Evolutionary conservation across 2,113 vertebrate species (phyloP).

Genomic region (Catharus minimus): DNA sequence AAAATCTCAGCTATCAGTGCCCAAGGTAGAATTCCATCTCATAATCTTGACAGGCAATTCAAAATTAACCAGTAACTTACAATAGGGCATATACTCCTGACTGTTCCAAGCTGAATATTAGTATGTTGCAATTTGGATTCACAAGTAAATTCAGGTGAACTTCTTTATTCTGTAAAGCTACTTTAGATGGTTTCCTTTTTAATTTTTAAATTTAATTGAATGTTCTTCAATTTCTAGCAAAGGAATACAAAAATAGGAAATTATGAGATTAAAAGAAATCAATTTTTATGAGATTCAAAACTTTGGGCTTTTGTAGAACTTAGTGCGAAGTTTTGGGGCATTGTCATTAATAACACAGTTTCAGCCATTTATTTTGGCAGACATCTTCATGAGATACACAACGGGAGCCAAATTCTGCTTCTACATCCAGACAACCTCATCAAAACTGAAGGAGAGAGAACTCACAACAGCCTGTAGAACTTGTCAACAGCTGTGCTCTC

Average conservation of each 20-base stretch:
- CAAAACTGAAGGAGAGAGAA: neutral
- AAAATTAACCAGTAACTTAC: neutral
- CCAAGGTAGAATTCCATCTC: constrained; percentile 4
- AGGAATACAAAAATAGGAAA: neutral
- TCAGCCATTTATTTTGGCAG: neutral
- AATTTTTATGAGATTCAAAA: neutral
- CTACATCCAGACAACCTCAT: neutral
- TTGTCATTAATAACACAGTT: neutral
- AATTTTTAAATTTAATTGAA: neutral
- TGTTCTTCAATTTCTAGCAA: neutral
- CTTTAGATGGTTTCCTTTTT: neutral
- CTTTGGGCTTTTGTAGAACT: neutral
- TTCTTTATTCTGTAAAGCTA: neutral
- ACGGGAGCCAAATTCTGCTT: neutral
- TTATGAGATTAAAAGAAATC: neutral
- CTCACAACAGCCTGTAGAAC: neutral
- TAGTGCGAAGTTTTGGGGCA: fast-evolving
- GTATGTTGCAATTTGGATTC: neutral
- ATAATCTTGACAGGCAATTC: neutral
- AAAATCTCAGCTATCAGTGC: neutral
- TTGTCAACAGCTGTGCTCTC: neutral
- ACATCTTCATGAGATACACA: neutral
- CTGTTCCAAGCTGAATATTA: neutral
- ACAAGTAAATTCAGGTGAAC: neutral
- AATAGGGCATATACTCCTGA: neutral